phyloP scores from a whole-genome alignment of 64 coral and sea anemone species.

The Montipora sp. region DNA sequence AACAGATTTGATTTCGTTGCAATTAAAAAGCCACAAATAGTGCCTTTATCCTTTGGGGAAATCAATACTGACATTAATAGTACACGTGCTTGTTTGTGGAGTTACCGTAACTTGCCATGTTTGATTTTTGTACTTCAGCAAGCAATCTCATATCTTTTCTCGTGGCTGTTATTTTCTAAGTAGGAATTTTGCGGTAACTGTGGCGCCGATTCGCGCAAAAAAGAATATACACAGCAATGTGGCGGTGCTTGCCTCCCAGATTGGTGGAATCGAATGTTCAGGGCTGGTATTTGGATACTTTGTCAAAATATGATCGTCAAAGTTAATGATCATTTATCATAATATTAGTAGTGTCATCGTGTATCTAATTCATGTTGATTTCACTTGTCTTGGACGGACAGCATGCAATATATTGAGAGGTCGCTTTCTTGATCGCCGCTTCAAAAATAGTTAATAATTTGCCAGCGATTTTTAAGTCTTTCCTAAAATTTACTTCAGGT shows the following conservation, averaged over 20 bases:
- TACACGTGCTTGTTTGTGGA: neutral
- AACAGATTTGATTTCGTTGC: neutral
- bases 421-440: neutral
- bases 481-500: neutral
- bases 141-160: neutral
- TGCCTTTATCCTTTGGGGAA: neutral
- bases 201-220: conserved; percentile 32
- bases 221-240: neutral
- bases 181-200: conserved; percentile 4
- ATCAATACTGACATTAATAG: neutral
- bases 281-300: neutral
- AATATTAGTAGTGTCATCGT: neutral
- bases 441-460: neutral
- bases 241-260: neutral
- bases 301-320: neutral
- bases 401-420: neutral
- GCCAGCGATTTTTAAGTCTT: neutral
- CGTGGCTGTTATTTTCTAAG: neutral
- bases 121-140: neutral
- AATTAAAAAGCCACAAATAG: neutral
- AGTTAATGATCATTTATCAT: neutral
- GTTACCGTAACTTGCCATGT: neutral
- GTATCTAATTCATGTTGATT: neutral
- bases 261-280: neutral
- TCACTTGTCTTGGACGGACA: conserved; percentile 7